phyloP scores from a whole-genome alignment of 2,113 vertebrate species.

The Noturus placidus region DNA sequence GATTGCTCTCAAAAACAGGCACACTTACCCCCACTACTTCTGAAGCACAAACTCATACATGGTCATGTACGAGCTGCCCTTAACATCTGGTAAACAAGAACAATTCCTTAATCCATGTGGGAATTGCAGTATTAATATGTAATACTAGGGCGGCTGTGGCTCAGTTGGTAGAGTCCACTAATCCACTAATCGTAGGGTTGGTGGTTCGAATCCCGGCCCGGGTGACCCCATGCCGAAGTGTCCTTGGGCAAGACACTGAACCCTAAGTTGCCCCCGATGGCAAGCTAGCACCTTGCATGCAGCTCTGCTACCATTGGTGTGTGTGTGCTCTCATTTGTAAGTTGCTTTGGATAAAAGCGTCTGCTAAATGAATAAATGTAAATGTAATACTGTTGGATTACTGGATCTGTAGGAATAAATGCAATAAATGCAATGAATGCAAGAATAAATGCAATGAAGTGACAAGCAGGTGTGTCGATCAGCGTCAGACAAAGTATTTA shows the following conservation, averaged over 20 bases:
- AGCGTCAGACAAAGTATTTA: constrained; percentile 63
- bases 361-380: no score
- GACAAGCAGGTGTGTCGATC: constrained; percentile 68
- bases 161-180: no score
- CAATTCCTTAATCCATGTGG: constrained; percentile 55
- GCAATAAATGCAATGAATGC: constrained; percentile 61
- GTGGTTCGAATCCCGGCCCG: no score
- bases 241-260: no score
- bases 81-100: constrained; percentile 47
- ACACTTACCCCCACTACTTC: background rate
- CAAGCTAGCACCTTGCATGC: no score
- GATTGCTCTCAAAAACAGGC: background rate
- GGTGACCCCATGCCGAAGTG: no score
- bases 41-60: constrained; percentile 8
- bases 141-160: no score
- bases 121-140: constrained; percentile 65
- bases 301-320: no score
- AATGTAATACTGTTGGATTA: constrained; percentile 68
- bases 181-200: no score
- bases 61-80: constrained; percentile 36
- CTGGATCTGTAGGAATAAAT: constrained; percentile 55
- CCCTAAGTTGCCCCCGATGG: no score
- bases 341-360: no score
- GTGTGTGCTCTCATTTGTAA: no score
- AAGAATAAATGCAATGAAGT: constrained; percentile 61